Evolutionary conservation across 2,113 vertebrate species (phyloP), one percentile per base, ranked within the genome.

Genomic region (Thunnus maccoyii): DNA sequence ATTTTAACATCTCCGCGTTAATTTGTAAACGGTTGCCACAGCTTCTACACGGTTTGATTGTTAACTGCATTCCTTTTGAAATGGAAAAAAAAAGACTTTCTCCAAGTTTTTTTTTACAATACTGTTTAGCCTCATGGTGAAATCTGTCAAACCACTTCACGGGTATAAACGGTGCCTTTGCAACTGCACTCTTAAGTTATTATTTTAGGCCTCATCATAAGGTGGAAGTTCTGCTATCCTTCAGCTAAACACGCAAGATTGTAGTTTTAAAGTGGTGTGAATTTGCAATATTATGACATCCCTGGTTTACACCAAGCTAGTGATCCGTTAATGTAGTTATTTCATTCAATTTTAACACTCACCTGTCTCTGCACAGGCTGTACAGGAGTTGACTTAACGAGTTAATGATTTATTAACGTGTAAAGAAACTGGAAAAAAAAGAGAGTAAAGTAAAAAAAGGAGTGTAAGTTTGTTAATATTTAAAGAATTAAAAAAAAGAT

Each of bases 81-180:
- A 57, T 52, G 48, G 44, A 14, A 58, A 58, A 74, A 36, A 68
- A 22, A 22, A 22, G 22, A 10, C 14, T 14, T 25, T 64, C n/a
- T 55, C 18, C 6, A 0, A 60, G 44, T 41, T 81, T 74, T 70
- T 44, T 76, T 89, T 80, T 64, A 64, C 55, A 20, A 56, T 65
- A 48, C 85, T 81, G 83, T 91, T 90, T 86, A 84, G 51, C 75
- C 71, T 86, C 54, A 68, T 5, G 78, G 63, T 86, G n/a, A 88
- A 60, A 60, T 67, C 51, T 57, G 36, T 76, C 63, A 44, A 67
- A 55, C 69, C 76, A 78, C 52, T 44, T 78, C 71, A 77, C 80
- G 16, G 88, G 88, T 92, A 69, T 69, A 56, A 89, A 82, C 62
- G 2, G 88, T 93, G 92, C 90, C 91, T 93, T 92, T 83, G 75